A percentile compares a stretch with the other conserved stretches of the same genome.
Evolutionary conservation across 1,140 invertebrate species (phyloP).

Genomic region (Littorina saxatilis): DNA sequence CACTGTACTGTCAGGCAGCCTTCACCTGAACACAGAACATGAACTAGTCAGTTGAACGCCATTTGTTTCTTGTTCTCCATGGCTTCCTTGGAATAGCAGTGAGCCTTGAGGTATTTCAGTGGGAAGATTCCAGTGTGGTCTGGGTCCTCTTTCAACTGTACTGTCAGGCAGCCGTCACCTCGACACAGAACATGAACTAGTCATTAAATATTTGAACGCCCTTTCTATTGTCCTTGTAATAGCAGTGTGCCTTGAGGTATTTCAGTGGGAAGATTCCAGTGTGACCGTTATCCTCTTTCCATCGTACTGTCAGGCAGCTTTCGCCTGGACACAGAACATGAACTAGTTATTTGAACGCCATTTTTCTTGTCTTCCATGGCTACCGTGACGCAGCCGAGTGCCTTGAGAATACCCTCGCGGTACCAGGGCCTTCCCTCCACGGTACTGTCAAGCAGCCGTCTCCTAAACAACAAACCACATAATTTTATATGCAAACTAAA

Average conservation of each 20-base stretch:
- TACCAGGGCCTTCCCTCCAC: background rate
- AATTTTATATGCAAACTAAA: no score
- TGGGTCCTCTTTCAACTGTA: conserved; percentile 27
- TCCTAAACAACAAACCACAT: background rate
- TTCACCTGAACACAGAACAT: conserved; percentile 3
- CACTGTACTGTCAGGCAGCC: conserved; percentile 6
- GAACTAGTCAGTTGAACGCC: background rate
- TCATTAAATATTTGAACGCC: background rate
- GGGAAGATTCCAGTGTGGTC: conserved; percentile 29
- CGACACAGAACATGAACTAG: background rate
- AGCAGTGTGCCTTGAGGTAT: conserved; percentile 34
- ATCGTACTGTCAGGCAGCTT: background rate
- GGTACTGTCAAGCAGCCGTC: background rate
- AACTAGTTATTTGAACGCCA: background rate
- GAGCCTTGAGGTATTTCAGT: conserved; percentile 19
- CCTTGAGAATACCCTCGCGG: background rate
- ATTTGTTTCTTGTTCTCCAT: background rate
- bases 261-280: conserved; percentile 22
- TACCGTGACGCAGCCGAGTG: conserved; percentile 9
- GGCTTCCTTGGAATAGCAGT: conserved; percentile 27
- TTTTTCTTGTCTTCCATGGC: background rate
- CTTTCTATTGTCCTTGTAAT: background rate
- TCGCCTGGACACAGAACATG: conserved; percentile 1
- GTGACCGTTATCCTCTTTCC: conserved; percentile 30
- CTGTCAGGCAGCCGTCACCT: conserved; percentile 11